phyloP scores from a whole-genome alignment of 2,113 vertebrate genomes.

The Antigone vipio region DNA sequence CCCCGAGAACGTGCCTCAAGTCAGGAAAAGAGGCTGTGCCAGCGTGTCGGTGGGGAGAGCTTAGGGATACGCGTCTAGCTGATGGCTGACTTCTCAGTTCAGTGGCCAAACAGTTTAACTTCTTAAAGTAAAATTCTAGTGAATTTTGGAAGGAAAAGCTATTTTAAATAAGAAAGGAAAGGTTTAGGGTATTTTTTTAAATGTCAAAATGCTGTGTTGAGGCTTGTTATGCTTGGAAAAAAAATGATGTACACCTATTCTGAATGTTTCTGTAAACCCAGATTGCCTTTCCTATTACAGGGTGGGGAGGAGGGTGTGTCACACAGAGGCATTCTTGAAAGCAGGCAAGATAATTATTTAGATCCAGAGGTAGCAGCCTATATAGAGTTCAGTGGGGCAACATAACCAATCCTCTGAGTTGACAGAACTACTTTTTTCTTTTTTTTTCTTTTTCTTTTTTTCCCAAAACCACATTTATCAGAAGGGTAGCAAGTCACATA shows the following conservation, averaged over 20 bases:
- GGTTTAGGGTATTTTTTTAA: background rate
- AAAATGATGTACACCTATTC: background rate
- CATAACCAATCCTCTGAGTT: background rate
- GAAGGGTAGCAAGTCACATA: background rate
- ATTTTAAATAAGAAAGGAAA: background rate
- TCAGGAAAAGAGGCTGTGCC: background rate
- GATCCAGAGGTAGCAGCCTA: background rate
- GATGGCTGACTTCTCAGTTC: background rate
- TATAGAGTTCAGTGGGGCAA: background rate
- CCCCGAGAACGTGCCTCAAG: background rate
- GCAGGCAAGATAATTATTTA: background rate
- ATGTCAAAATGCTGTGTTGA: background rate
- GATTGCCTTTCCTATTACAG: background rate
- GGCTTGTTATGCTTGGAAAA: background rate
- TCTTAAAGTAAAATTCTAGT: background rate
- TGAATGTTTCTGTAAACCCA: background rate
- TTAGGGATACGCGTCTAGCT: background rate
- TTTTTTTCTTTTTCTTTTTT: background rate
- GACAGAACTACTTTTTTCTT: background rate
- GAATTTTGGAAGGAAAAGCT: background rate
- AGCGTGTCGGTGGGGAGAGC: rapidly evolving
- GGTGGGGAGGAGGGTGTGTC: background rate
- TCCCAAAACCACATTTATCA: background rate
- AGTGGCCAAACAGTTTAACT: background rate
- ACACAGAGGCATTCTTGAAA: background rate